Conservation (phyloP, 2,797 vertebrate species). For the Lepus townsendii region DNA sequence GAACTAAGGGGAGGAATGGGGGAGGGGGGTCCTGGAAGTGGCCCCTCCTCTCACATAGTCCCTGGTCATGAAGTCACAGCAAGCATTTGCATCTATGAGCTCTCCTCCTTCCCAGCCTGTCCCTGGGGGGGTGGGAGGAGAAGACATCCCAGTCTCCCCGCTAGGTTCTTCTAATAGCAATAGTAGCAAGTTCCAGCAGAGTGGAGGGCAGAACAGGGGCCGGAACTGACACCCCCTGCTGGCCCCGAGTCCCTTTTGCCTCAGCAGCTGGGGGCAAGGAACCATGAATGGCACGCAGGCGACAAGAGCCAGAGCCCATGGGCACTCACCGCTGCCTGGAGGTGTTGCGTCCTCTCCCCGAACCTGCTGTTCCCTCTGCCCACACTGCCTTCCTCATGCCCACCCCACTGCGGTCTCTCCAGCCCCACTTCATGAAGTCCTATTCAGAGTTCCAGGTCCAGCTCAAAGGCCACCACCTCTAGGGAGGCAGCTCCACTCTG, state of each 20-base stretch:
- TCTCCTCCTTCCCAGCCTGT: background rate
- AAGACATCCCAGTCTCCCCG: background rate
- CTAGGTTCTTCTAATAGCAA: background rate
- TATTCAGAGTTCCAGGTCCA: background rate
- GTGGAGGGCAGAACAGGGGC: background rate
- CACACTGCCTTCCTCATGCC: background rate
- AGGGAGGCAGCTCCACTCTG: background rate
- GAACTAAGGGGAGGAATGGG: background rate
- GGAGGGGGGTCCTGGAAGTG: background rate
- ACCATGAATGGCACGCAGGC: background rate
- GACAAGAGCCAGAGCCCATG: background rate
- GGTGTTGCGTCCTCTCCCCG: background rate
- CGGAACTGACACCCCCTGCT: background rate
- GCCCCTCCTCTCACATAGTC: background rate
- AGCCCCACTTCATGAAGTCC: background rate
- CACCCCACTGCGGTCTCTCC: background rate
- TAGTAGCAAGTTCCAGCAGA: background rate
- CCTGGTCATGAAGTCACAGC: background rate
- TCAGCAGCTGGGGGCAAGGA: background rate
- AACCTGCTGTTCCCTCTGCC: background rate
- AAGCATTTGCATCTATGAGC: background rate
- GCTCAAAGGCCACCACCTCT: background rate
- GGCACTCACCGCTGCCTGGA: background rate
- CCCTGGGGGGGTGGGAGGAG: background rate
- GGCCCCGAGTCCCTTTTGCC: background rate